Evolutionary conservation across 2,888 invertebrate species (phyloP).

Genomic region (Hypselothyrea guttata): DNA sequence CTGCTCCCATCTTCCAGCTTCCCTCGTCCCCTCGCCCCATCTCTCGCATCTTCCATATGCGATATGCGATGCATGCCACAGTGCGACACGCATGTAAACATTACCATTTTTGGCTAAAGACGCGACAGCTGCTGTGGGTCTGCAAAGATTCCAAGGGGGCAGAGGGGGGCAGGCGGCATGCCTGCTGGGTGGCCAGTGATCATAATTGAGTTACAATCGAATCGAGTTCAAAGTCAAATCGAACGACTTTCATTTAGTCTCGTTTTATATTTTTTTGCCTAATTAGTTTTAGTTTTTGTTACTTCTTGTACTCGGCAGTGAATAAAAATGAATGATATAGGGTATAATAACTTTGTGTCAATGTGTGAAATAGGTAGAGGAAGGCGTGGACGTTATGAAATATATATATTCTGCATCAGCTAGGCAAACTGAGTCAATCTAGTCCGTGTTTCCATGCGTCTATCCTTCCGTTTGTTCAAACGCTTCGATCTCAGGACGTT

Average conservation of each 20-base stretch:
- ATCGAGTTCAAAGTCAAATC: slow-evolving; percentile 69
- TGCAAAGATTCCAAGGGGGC: not conserved
- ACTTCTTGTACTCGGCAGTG: slow-evolving; percentile 9
- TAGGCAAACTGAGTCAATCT: too few species aligned
- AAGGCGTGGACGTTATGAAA: too few species aligned
- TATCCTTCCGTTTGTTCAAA: too few species aligned
- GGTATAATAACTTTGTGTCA: too few species aligned
- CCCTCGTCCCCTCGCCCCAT: too few species aligned
- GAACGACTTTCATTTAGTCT: slow-evolving; percentile 63
- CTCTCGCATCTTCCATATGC: too few species aligned
- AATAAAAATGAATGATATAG: too few species aligned
- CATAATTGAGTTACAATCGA: slow-evolving; percentile 75
- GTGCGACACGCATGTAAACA: slow-evolving; percentile 75
- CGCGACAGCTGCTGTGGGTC: slow-evolving; percentile 62
- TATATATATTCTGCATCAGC: too few species aligned
- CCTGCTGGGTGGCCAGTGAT: slow-evolving; percentile 64
- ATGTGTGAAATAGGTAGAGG: too few species aligned
- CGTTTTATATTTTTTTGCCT: slow-evolving; percentile 55
- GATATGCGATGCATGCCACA: slow-evolving; percentile 54
- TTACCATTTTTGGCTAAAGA: slow-evolving; percentile 75
- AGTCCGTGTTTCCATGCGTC: too few species aligned
- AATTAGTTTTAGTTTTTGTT: slow-evolving; percentile 63
- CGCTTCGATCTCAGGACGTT: too few species aligned
- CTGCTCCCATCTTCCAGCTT: slow-evolving; percentile 22
- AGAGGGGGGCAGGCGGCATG: not conserved